Conservation (phyloP, 2,888 invertebrate genomes). For the Cenopis cana region DNA sequence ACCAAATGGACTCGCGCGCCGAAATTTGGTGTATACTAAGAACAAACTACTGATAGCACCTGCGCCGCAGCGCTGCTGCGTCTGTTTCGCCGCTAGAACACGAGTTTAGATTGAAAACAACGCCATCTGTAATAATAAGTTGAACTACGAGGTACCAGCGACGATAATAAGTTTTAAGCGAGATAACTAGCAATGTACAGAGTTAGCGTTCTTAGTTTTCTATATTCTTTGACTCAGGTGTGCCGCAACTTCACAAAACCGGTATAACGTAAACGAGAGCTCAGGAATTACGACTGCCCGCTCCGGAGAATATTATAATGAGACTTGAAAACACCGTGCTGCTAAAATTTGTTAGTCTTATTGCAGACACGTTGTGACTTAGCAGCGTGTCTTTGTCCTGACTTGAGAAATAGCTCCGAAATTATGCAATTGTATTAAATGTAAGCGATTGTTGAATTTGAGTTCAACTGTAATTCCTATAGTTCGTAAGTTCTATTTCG, state of each 20-base stretch:
- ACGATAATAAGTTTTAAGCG: too few species aligned
- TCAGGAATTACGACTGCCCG: constrained; percentile 65
- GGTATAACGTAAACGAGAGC: constrained; percentile 70
- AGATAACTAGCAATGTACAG: too few species aligned
- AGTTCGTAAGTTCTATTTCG: not conserved
- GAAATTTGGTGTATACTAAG: too few species aligned
- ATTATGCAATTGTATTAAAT: constrained; percentile 1
- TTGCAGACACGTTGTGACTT: constrained; percentile 15
- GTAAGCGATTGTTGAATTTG: not conserved
- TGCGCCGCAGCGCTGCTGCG: too few species aligned
- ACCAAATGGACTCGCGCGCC: too few species aligned
- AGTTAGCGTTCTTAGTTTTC: too few species aligned
- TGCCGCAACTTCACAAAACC: constrained; percentile 64
- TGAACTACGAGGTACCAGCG: too few species aligned
- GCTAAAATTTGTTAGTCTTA: constrained; percentile 58
- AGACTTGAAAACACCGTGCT: constrained; percentile 64
- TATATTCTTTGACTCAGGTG: too few species aligned
- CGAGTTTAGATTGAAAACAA: too few species aligned
- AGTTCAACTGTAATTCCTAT: not conserved
- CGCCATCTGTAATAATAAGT: too few species aligned
- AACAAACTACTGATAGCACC: too few species aligned
- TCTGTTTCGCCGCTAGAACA: too few species aligned
- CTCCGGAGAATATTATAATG: constrained; percentile 65
- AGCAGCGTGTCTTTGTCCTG: not conserved
- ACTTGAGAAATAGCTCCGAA: not conserved